A percentile compares a stretch with the other conserved stretches of the same genome.
These are phyloP conservation scores for Rhinogobius similis DNA, from an alignment of 2,113 vertebrate genomes.

Conservation along the genomic window DNA sequence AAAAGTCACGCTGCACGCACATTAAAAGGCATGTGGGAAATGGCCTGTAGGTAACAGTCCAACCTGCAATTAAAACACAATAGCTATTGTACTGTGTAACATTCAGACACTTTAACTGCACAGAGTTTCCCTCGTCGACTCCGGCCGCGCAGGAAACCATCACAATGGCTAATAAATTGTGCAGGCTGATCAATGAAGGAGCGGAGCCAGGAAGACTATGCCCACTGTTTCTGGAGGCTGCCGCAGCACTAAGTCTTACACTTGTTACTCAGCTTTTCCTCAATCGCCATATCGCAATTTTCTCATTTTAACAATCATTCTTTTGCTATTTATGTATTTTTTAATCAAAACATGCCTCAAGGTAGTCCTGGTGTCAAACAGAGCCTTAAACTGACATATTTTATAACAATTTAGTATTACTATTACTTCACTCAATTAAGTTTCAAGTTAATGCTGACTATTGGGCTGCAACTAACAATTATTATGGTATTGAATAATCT, in stretches of 20 bases:
- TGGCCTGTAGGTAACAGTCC: constrained; percentile 64
- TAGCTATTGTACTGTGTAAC: constrained; percentile 79
- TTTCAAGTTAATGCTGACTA: too few species aligned
- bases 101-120: constrained; percentile 72
- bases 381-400: too few species aligned
- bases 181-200: constrained; percentile 62
- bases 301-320: neutral
- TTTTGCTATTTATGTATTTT: too few species aligned
- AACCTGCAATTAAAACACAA: constrained; percentile 79
- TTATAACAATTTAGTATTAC: too few species aligned
- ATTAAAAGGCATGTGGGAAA: constrained; percentile 65
- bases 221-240: constrained; percentile 33
- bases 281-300: too few species aligned
- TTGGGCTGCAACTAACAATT: too few species aligned
- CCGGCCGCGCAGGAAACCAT: constrained; percentile 75
- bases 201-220: constrained; percentile 37
- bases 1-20: constrained; percentile 35
- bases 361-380: too few species aligned
- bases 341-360: too few species aligned
- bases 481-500: too few species aligned
- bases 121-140: constrained; percentile 70
- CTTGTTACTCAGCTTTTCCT: neutral
- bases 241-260: neutral
- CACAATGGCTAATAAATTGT: constrained; percentile 83
- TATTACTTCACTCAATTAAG: neutral